Base-by-base conservation (phyloP, 2,888 invertebrate species). In the Galerucella nymphaeae region DNA sequence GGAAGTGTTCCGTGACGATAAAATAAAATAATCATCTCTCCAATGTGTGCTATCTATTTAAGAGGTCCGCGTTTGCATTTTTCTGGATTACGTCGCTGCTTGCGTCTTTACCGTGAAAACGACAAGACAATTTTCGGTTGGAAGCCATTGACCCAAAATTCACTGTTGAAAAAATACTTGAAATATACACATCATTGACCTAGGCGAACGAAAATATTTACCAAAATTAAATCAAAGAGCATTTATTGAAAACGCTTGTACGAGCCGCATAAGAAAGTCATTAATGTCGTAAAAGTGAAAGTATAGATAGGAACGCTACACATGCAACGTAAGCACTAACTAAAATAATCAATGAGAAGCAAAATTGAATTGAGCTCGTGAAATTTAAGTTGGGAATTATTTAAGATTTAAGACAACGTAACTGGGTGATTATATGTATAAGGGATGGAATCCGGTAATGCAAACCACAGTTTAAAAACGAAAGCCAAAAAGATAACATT, bases 91-190 rank as follows among this genome's bases (percentile, higher is more conserved):
- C 30, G 14, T 23, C 23, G 13, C 14, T 11, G 13, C 8, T n/a
- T 58, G 30, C 58, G 58, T 58, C 58, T 38, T n/a, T 30, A 58
- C 5, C 58, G 13, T n/a, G 30, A 58, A 53, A 58, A 58, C 58
- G 58, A 58, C 38, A 38, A 58, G 38, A 55, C 18, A 30, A 2
- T 23, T n/a, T 58, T 23, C n/a, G 38, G 9, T 14, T 58, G 38
- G 38, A n/a, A 58, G 30, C 38, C 38, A 58, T 58, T 58, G 58
- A 58, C 58, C 58, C 23, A 58, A 58, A 58, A 58, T 38, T 13
- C n/a, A n/a, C 23, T 14, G 30, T 38, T 58, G 58, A 58, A 58
- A 58, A 58, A 58, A 58, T 38, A 58, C 11, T 30, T 23, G n/a
- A 16, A 58, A 58, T 58, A 58, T n/a, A 30, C 58, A 57, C 57